phyloP scores from a whole-genome alignment of 2,888 invertebrate genomes.

The Odiellus spinosus region DNA sequence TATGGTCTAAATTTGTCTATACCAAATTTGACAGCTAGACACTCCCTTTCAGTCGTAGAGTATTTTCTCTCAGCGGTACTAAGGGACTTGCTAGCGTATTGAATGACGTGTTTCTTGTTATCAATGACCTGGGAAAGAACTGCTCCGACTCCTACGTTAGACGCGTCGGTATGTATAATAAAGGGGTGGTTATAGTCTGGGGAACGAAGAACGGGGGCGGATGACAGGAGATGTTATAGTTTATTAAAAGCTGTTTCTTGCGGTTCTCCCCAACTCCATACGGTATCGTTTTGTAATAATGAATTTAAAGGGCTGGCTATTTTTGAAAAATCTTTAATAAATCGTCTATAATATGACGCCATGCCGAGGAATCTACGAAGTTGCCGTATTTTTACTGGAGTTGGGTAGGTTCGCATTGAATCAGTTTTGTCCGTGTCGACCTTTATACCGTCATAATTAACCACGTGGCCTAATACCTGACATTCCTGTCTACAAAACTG shows the following conservation, averaged over 20 bases:
- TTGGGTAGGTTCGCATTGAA: background rate
- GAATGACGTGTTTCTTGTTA: conserved; percentile 8
- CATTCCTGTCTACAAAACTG: background rate
- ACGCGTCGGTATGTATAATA: background rate
- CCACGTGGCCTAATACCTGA: background rate
- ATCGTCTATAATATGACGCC: background rate
- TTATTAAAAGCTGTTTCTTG: no score
- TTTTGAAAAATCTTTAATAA: background rate
- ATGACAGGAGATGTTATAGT: no score
- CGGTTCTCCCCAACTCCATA: no score
- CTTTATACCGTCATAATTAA: background rate
- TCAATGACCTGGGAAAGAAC: background rate
- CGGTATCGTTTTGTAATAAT: background rate
- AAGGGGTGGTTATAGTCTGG: background rate
- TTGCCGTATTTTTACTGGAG: background rate
- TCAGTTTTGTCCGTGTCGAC: background rate
- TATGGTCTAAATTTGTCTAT: conserved; percentile 29
- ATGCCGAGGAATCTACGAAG: background rate
- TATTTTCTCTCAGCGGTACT: conserved; percentile 28
- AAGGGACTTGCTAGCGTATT: conserved; percentile 19
- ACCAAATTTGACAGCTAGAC: conserved; percentile 26
- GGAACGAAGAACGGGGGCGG: no score
- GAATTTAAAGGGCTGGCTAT: background rate
- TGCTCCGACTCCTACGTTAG: background rate
- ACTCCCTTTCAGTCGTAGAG: conserved; percentile 30